Evolutionary conservation across 2,113 vertebrate genomes (phyloP).

Genomic region (Mustela lutreola): DNA sequence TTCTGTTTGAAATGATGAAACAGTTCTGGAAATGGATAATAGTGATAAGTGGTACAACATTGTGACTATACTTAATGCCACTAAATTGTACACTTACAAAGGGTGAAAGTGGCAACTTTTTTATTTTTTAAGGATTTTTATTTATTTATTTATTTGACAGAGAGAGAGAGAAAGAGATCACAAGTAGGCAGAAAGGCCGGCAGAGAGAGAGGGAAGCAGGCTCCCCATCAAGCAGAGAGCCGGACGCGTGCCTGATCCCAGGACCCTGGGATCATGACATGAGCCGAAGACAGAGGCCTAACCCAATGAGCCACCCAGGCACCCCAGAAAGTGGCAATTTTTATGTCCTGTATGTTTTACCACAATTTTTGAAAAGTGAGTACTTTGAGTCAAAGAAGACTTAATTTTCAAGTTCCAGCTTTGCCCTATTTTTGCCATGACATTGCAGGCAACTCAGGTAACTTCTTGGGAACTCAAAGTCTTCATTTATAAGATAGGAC

Average conservation of each 20-base stretch:
- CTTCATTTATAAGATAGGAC: not conserved
- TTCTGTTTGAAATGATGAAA: not conserved
- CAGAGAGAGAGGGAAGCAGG: too few relatives aligned
- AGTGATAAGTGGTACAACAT: not conserved
- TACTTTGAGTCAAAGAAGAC: not conserved
- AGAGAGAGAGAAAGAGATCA: too few relatives aligned
- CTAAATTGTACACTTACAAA: not conserved
- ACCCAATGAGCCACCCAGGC: too few relatives aligned
- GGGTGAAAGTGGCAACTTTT: not conserved
- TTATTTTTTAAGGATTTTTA: too few relatives aligned
- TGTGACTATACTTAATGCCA: not conserved
- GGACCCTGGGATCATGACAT: too few relatives aligned
- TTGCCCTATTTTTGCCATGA: not conserved
- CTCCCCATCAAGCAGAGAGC: too few relatives aligned
- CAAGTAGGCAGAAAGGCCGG: too few relatives aligned
- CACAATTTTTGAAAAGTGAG: not conserved
- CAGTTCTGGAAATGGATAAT: not conserved
- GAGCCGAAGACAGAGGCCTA: too few relatives aligned
- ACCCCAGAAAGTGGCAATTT: not conserved
- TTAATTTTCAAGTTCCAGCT: not conserved
- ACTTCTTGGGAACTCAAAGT: not conserved
- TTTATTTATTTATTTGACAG: too few relatives aligned
- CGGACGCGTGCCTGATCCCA: too few relatives aligned
- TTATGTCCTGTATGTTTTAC: not conserved
- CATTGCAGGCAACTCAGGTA: not conserved